phyloP scores from a whole-genome alignment of 2,888 invertebrate species.

The Crossocerus cetratus region DNA sequence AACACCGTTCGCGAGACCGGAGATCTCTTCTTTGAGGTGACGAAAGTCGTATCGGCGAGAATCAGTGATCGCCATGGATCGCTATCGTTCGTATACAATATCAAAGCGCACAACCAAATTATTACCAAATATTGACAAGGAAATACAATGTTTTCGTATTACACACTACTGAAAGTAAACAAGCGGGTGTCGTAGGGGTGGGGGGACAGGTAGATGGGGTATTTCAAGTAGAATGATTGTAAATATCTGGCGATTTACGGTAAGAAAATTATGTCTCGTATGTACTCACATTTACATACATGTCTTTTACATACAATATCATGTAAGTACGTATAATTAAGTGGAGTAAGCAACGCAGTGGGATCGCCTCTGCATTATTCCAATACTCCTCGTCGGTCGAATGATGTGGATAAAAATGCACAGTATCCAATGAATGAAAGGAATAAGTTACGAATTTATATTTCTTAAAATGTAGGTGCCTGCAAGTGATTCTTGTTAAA shows the following conservation, averaged over 20 bases:
- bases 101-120: conserved; percentile 8
- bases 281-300: conserved; percentile 37
- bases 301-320: conserved; percentile 31
- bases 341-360: conserved; percentile 41
- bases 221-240: conserved; percentile 5
- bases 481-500: background rate
- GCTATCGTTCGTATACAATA: conserved; percentile 8
- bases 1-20: background rate
- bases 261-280: conserved; percentile 26
- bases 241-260: conserved; percentile 22
- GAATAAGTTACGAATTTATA: conserved; percentile 26
- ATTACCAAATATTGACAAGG: too few relatives aligned
- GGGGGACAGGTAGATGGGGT: conserved; percentile 13
- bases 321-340: conserved; percentile 51
- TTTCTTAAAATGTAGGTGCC: conserved; percentile 36
- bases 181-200: too few relatives aligned
- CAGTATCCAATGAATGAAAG: conserved; percentile 2
- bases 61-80: too few relatives aligned
- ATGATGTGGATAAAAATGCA: conserved; percentile 8
- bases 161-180: too few relatives aligned
- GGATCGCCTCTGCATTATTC: conserved; percentile 15
- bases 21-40: too few relatives aligned
- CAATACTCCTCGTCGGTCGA: conserved; percentile 12
- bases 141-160: too few relatives aligned
- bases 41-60: too few relatives aligned